These are phyloP conservation scores for Oscheius sp. DNA, from an alignment of 1,140 invertebrate genomes.

Conservation along the genomic window DNA sequence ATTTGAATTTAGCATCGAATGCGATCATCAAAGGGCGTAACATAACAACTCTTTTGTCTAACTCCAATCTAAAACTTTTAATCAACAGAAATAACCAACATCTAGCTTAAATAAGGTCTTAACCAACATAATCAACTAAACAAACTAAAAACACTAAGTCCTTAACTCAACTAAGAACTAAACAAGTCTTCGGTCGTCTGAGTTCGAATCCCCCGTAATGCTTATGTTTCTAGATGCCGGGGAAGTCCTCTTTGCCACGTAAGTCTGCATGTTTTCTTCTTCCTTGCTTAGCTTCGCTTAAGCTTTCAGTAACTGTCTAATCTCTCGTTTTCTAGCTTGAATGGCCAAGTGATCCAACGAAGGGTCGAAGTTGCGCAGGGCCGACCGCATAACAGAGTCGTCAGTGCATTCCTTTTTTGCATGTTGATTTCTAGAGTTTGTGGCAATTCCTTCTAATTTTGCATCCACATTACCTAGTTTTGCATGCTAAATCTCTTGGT, in stretches of 20 bases:
- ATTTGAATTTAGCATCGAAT: too few relatives aligned
- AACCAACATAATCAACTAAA: too few relatives aligned
- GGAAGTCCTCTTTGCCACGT: not conserved
- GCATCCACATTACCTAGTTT: too few relatives aligned
- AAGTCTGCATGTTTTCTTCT: not conserved
- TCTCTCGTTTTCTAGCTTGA: not conserved
- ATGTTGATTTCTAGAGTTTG: too few relatives aligned
- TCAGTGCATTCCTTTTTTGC: not conserved
- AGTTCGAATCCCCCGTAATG: not conserved
- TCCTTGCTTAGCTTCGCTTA: too few relatives aligned
- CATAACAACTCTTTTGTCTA: too few relatives aligned
- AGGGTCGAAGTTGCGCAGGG: slow-evolving; percentile 1
- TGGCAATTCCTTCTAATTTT: too few relatives aligned
- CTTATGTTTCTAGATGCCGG: slow-evolving; percentile 4
- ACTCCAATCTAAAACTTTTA: too few relatives aligned
- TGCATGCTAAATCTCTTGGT: too few relatives aligned
- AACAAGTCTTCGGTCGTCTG: not conserved
- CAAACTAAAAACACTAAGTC: not conserved
- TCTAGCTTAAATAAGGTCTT: too few relatives aligned
- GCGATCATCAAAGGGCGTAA: too few relatives aligned
- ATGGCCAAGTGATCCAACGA: not conserved
- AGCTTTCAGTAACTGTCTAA: not conserved
- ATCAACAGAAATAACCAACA: too few relatives aligned
- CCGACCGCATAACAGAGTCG: not conserved
- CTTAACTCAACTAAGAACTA: not conserved